A percentile compares a stretch with the other conserved stretches of the same genome.
phyloP scores from a whole-genome alignment of 1,140 invertebrate genomes.

The Polyergus mexicanus region DNA sequence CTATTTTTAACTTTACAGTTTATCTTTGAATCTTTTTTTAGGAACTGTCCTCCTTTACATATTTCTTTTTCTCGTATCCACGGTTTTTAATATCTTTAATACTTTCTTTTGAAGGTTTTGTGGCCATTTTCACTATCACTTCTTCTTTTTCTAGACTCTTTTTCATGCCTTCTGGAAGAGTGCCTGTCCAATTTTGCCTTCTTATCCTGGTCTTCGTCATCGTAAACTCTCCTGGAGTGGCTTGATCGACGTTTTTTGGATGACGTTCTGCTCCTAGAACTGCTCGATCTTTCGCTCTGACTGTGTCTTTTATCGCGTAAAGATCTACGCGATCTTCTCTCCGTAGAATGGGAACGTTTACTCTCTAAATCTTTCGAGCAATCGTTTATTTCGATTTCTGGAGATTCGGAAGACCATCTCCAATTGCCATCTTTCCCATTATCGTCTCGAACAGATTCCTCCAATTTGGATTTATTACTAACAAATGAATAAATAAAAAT shows the following conservation, averaged over 20 bases:
- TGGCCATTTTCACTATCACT: not conserved
- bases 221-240: slow-evolving; percentile 3
- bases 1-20: not conserved
- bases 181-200: not conserved
- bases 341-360: slow-evolving; percentile 36
- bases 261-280: not conserved
- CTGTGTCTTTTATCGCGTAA: slow-evolving; percentile 25
- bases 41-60: not conserved
- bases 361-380: slow-evolving; percentile 45
- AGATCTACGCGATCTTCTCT: slow-evolving; percentile 33
- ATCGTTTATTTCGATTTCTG: slow-evolving; percentile 84
- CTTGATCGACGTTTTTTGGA: not conserved
- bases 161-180: not conserved
- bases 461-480: slow-evolving; percentile 80
- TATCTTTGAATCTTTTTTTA: not conserved
- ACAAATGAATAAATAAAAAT: not conserved
- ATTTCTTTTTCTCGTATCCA: not conserved
- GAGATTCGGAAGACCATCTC: slow-evolving; percentile 92
- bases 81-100: not conserved
- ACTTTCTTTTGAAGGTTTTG: not conserved
- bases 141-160: not conserved
- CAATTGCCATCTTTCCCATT: slow-evolving; percentile 86
- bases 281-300: slow-evolving; percentile 16
- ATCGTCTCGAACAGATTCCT: slow-evolving; percentile 75
- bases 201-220: slow-evolving; percentile 23